Evolutionary conservation across 2,888 invertebrate species (phyloP).

Genomic region (Ochlodes sylvanus): DNA sequence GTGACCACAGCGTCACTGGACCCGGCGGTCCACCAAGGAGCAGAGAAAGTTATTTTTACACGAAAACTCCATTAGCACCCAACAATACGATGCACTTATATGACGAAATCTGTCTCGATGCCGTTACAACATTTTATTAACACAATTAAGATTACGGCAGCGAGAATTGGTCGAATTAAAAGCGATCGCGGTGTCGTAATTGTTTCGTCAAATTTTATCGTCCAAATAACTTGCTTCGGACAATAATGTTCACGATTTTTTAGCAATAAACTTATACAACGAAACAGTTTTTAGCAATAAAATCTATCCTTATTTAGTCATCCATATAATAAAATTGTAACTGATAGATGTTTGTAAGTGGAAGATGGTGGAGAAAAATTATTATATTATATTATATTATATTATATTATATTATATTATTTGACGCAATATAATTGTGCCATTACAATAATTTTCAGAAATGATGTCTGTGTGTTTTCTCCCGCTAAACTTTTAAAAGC

Average conservation of each 20-base stretch:
- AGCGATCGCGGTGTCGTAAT: slow-evolving; percentile 20
- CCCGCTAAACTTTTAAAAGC: too few relatives aligned
- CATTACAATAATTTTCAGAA: too few relatives aligned
- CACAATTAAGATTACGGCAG: slow-evolving; percentile 31
- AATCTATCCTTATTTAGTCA: neutral
- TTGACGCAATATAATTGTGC: too few relatives aligned
- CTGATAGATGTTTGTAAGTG: too few relatives aligned
- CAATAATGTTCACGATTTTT: neutral
- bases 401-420: too few relatives aligned
- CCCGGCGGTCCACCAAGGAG: slow-evolving; percentile 18
- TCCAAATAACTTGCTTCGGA: neutral
- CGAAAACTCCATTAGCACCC: slow-evolving; percentile 36
- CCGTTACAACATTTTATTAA: slow-evolving; percentile 33
- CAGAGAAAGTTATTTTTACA: slow-evolving; percentile 38
- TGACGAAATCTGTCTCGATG: slow-evolving; percentile 35
- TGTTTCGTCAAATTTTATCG: slow-evolving; percentile 13
- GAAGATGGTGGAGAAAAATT: too few relatives aligned
- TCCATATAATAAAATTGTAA: too few relatives aligned
- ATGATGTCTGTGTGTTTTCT: too few relatives aligned
- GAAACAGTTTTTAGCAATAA: neutral
- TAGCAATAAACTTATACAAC: neutral
- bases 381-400: too few relatives aligned
- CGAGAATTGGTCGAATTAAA: slow-evolving; percentile 14
- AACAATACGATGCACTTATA: slow-evolving; percentile 34
- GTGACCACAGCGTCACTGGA: slow-evolving; percentile 28